Conservation (phyloP, 2,113 vertebrate genomes). For the Phyllostomus discolor region DNA sequence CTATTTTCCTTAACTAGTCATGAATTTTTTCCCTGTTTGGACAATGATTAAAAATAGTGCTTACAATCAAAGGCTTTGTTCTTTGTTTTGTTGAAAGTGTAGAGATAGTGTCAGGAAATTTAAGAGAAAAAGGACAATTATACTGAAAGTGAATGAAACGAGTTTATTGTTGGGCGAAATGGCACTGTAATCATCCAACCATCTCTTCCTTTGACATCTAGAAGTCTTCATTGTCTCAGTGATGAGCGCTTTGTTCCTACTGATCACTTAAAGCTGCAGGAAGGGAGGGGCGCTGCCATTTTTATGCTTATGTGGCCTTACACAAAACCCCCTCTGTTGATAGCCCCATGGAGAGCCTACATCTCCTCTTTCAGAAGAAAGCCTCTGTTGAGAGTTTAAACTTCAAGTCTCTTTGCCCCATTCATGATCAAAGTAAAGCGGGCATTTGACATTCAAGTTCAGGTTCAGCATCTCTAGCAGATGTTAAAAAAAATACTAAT, state of each 20-base stretch:
- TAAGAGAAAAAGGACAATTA: conserved; percentile 72
- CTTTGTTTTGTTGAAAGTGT: conserved; percentile 76
- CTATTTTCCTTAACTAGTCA: not conserved
- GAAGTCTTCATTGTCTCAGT: conserved; percentile 78
- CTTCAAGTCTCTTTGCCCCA: conserved; percentile 73
- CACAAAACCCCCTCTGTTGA: conserved; percentile 90
- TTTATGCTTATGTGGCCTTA: conserved; percentile 79
- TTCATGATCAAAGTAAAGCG: conserved; percentile 87
- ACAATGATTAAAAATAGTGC: conserved; percentile 57
- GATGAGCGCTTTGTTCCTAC: conserved; percentile 74
- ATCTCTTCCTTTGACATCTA: conserved; percentile 81
- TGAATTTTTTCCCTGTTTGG: not conserved
- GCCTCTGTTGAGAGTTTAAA: conserved; percentile 75
- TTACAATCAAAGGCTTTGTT: conserved; percentile 74
- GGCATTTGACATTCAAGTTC: conserved; percentile 81
- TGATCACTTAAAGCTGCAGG: conserved; percentile 74
- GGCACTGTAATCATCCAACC: conserved; percentile 73
- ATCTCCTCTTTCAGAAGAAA: conserved; percentile 82
- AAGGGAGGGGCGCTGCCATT: conserved; percentile 79
- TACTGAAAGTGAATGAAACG: conserved; percentile 74
- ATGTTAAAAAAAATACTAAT: not conserved
- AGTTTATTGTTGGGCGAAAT: conserved; percentile 73
- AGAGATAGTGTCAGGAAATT: conserved; percentile 74
- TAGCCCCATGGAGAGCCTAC: conserved; percentile 81
- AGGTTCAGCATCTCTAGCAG: conserved; percentile 50